Percentiles rank a stretch among this genome's conserved stretches.
Conservation (phyloP, 2,113 vertebrate genomes). For the Oryzias javanicus region DNA sequence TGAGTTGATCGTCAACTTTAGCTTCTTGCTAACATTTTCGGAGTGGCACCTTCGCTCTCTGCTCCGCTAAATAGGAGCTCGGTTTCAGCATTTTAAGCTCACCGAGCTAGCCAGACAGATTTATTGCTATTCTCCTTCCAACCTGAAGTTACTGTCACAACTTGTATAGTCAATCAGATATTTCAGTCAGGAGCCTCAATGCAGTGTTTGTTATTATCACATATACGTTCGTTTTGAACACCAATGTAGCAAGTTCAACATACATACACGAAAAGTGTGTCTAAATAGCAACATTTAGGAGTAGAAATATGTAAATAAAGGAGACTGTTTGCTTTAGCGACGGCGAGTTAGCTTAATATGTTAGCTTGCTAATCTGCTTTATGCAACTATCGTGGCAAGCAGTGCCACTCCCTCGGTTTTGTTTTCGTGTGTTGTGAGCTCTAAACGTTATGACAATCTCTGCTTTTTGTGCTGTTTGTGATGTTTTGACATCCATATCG, state of each 20-base stretch:
- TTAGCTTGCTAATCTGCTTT: slow-evolving; percentile 72
- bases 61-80: slow-evolving; percentile 3
- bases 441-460: slow-evolving; percentile 30
- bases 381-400: slow-evolving; percentile 59
- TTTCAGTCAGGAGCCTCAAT: slow-evolving; percentile 2
- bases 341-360: slow-evolving; percentile 34
- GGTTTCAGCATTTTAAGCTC: slow-evolving; percentile 24
- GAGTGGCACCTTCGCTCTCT: background rate
- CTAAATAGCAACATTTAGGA: background rate
- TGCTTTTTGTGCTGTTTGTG: slow-evolving; percentile 3
- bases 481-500: slow-evolving; percentile 28
- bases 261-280: background rate
- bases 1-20: slow-evolving; percentile 45
- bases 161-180: slow-evolving; percentile 36
- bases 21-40: slow-evolving; percentile 17
- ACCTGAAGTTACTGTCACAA: slow-evolving; percentile 59
- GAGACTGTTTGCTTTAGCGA: slow-evolving; percentile 20
- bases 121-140: slow-evolving; percentile 1
- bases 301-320: slow-evolving; percentile 3
- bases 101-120: slow-evolving; percentile 19
- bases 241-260: background rate
- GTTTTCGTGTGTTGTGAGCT: slow-evolving; percentile 52
- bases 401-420: slow-evolving; percentile 70
- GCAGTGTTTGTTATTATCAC: background rate
- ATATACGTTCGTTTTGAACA: slow-evolving; percentile 9